phyloP scores from a whole-genome alignment of 2,113 vertebrate genomes.

The Eudyptes chrysolophus region DNA sequence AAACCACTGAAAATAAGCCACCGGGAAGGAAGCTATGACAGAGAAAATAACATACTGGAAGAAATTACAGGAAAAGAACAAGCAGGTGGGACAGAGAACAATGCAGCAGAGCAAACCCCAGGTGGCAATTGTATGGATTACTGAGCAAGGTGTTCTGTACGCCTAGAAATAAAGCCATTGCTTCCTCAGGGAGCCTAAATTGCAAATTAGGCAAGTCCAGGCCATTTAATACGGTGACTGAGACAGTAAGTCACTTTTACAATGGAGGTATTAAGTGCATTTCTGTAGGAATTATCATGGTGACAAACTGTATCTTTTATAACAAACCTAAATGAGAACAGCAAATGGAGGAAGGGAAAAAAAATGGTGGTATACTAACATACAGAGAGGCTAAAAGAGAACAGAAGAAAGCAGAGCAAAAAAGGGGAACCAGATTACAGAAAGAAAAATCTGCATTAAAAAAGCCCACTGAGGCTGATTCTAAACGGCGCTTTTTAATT shows the following conservation, averaged over 20 bases:
- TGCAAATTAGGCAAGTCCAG: neutral
- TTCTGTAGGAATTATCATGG: neutral
- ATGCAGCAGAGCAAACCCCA: neutral
- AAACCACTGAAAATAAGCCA: neutral
- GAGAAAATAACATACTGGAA: neutral
- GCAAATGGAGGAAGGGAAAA: neutral
- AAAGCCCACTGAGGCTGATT: neutral
- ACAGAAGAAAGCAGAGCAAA: neutral
- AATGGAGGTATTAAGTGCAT: neutral
- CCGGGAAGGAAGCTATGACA: neutral
- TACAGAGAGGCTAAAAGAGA: neutral
- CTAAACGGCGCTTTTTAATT: neutral
- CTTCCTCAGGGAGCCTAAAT: neutral
- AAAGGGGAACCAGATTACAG: neutral
- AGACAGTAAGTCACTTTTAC: neutral
- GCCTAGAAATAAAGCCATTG: neutral
- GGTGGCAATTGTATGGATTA: neutral
- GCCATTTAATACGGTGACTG: neutral
- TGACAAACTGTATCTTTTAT: neutral
- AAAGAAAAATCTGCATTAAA: neutral
- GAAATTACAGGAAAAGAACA: neutral
- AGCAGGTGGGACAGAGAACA: neutral
- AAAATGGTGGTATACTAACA: neutral
- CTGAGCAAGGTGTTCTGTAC: neutral
- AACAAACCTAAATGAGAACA: neutral